These are phyloP conservation scores for Drosophila picticornis DNA, from an alignment of 2,888 invertebrate species.

Conservation along the genomic window DNA sequence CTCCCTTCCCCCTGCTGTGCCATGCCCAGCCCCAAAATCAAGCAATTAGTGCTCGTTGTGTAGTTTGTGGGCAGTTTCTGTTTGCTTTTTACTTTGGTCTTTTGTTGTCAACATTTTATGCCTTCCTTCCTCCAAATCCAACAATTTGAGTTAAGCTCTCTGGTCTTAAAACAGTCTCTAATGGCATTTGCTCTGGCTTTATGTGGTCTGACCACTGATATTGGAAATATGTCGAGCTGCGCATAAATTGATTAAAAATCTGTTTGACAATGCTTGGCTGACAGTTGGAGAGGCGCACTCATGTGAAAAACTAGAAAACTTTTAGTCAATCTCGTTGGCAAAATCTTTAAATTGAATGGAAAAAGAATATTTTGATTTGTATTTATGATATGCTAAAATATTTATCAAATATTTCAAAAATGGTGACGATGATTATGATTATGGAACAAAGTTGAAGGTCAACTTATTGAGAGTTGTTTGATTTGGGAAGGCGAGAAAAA, in stretches of 20 bases:
- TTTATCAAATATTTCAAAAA: background rate
- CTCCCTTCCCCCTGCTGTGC: background rate
- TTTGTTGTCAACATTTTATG: constrained; percentile 40
- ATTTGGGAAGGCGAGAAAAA: background rate
- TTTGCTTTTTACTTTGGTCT: constrained; percentile 13
- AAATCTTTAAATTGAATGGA: background rate
- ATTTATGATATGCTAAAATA: constrained; percentile 7
- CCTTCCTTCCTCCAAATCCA: constrained; percentile 5
- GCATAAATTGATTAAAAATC: constrained; percentile 24
- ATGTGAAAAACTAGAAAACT: constrained; percentile 19
- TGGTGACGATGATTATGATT: background rate
- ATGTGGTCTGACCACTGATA: constrained; percentile 16
- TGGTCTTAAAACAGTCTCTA: constrained; percentile 36
- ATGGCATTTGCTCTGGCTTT: constrained; percentile 25
- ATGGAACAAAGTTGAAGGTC: background rate
- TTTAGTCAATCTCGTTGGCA: background rate
- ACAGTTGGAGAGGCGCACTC: constrained; percentile 2
- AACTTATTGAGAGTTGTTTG: background rate
- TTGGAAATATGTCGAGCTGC: constrained; percentile 6
- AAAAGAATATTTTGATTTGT: background rate
- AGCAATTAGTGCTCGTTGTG: constrained; percentile 42
- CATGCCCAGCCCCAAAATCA: constrained; percentile 16
- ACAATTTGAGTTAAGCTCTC: constrained; percentile 17
- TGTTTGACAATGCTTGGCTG: background rate
- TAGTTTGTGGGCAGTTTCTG: constrained; percentile 19